Percentiles rank a stretch among this genome's conserved stretches.
Evolutionary conservation across 2,113 vertebrate genomes (phyloP).

Genomic region (Canis aureus): DNA sequence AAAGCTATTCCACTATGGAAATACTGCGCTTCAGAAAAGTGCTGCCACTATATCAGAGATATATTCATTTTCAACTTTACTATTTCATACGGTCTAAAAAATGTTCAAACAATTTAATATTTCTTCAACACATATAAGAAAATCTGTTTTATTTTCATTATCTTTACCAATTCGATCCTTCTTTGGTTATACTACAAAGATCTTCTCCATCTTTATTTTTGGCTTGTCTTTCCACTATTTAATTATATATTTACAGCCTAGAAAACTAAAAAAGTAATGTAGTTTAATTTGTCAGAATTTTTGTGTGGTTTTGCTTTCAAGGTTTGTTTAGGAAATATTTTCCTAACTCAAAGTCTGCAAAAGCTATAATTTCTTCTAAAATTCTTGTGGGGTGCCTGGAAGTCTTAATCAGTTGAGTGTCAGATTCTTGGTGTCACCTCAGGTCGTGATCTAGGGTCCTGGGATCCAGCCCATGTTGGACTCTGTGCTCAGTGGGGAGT

Average conservation of each 20-base stretch:
- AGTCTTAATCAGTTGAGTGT: neutral
- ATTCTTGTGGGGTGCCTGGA: neutral
- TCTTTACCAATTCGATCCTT: neutral
- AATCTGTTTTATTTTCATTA: neutral
- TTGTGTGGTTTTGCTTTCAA: neutral
- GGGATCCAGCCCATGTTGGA: neutral
- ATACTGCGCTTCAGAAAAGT: neutral
- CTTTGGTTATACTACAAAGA: neutral
- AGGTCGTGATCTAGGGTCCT: neutral
- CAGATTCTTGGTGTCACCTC: neutral
- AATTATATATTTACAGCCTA: neutral
- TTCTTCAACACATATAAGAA: neutral
- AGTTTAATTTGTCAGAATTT: neutral
- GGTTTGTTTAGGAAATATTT: neutral
- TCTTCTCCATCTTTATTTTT: neutral
- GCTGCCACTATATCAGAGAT: neutral
- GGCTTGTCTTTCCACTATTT: neutral
- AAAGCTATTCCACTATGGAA: neutral
- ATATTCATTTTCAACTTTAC: neutral
- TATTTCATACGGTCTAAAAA: neutral
- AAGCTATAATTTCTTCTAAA: neutral
- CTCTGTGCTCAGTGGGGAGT: neutral
- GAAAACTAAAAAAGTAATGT: neutral
- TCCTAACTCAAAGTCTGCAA: neutral
- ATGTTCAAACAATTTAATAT: neutral